Conservation (phyloP, 92 coral and sea anemone genomes). For the Epizoanthus illoricatus region DNA sequence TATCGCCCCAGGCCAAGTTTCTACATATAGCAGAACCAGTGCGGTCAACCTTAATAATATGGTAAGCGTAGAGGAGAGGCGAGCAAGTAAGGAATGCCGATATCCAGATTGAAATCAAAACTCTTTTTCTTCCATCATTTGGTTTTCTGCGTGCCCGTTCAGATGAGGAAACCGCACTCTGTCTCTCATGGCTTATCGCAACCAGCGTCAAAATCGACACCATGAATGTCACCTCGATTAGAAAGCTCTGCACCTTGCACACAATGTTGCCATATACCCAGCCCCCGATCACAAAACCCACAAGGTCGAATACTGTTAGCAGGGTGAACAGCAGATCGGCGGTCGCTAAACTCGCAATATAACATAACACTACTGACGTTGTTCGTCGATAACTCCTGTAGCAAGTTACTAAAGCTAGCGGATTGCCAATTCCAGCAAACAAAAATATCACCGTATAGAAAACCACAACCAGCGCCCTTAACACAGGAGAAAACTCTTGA, state of each 20-base stretch:
- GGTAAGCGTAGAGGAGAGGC: conserved; percentile 30
- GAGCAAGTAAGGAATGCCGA: neutral
- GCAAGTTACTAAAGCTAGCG: neutral
- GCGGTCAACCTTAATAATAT: neutral
- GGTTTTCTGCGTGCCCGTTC: neutral
- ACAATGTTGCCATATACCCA: neutral
- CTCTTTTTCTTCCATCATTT: neutral
- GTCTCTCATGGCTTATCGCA: conserved; percentile 22
- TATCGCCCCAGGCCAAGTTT: conserved; percentile 10
- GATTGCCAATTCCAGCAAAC: neutral
- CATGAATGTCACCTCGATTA: conserved; percentile 7
- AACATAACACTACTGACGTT: neutral
- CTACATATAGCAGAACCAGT: neutral
- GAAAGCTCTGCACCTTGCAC: neutral
- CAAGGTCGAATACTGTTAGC: neutral
- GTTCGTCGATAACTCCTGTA: neutral
- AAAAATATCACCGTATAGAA: neutral
- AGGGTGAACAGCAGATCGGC: neutral
- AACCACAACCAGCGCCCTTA: neutral
- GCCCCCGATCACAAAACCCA: neutral
- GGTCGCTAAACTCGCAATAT: neutral
- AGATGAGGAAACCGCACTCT: neutral
- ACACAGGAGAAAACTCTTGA: neutral
- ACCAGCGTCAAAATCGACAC: conserved; percentile 32
- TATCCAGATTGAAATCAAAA: conserved; percentile 17